Conservation (phyloP, 2,797 vertebrate genomes). For the Arrhamphus sclerolepis region DNA sequence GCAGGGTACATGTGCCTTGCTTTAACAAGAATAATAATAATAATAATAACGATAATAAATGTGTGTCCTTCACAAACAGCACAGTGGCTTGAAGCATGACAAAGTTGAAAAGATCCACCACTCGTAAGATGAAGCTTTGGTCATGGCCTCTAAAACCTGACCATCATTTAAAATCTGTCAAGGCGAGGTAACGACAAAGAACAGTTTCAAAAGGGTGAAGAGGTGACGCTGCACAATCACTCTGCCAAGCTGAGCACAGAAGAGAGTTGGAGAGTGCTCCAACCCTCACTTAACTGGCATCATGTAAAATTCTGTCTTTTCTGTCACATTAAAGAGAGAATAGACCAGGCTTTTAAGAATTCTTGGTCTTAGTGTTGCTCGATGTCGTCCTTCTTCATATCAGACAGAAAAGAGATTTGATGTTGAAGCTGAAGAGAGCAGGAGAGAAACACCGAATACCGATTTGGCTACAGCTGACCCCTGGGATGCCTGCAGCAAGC, state of each 20-base stretch:
- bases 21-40: no score
- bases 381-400: slow-evolving; percentile 13
- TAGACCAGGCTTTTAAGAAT: slow-evolving; percentile 2
- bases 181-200: no score
- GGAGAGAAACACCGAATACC: slow-evolving; percentile 70
- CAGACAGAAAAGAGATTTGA: slow-evolving; percentile 16
- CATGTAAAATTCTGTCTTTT: neutral
- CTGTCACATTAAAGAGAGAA: slow-evolving; percentile 1
- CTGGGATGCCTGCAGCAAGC: slow-evolving; percentile 74
- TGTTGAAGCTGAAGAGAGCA: slow-evolving; percentile 41
- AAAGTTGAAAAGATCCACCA: no score
- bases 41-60: no score
- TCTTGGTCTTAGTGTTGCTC: slow-evolving; percentile 10
- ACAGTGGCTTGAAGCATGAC: no score
- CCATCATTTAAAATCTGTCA: no score
- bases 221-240: no score
- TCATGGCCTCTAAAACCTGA: no score
- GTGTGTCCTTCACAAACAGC: no score
- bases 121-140: no score
- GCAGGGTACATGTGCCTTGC: no score
- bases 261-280: neutral
- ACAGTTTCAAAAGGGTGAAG: no score
- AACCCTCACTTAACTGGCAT: slow-evolving; percentile 1
- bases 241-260: neutral
- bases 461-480: slow-evolving; percentile 72